Base-by-base conservation (phyloP, 2,888 invertebrate species). In the Camptogramma bilineatum region DNA sequence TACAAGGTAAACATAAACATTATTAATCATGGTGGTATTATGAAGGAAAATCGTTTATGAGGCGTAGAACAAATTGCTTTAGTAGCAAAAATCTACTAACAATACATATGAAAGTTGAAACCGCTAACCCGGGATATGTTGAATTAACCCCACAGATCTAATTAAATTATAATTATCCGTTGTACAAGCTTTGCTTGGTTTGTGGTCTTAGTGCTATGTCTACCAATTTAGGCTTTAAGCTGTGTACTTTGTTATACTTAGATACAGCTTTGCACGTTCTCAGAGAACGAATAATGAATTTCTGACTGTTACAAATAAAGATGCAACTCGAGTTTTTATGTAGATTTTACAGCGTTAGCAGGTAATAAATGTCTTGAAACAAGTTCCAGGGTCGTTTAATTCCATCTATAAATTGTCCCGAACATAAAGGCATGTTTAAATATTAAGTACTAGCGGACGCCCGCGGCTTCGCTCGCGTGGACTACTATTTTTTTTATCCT, bases 1-100 rank as follows among this genome's bases (percentile, higher is more conserved):
- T 79, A 79, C 75, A 79, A 79, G 76, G 74, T 75, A 72, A 78
- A 71, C 70, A 73, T 78, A 75, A 69, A 64, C 59, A 64, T 70
- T 71, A 78, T 80, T 74, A 80, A 78, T 77, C 73, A 76, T 75
- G 61, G 75, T 71, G 73, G 44, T 66, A 31, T 55, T 63, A 62
- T 64, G 48, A 60, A 66, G 65, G 68, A 62, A 69, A 68, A 78
- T 78, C 4, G 18, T 46, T 57, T 57, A 50, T 52, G 17, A 21
- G 19, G 2, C n/a, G 42, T 19, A 17, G 18, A 17, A 34, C 24
- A 16, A 47, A 47, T 42, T 13, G 13, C 34, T 39, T 39, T 39
- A 39, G 2, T 39, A 13, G 2, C 13, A 39, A 39, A 39, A n/a
- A n/a, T n/a, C n/a, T n/a, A n/a, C n/a, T n/a, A n/a, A n/a, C n/a